Percentiles rank a stretch among this genome's conserved stretches.
These are phyloP conservation scores for Eustalomyia histrio DNA, from an alignment of 2,888 invertebrate species.

Conservation along the genomic window DNA sequence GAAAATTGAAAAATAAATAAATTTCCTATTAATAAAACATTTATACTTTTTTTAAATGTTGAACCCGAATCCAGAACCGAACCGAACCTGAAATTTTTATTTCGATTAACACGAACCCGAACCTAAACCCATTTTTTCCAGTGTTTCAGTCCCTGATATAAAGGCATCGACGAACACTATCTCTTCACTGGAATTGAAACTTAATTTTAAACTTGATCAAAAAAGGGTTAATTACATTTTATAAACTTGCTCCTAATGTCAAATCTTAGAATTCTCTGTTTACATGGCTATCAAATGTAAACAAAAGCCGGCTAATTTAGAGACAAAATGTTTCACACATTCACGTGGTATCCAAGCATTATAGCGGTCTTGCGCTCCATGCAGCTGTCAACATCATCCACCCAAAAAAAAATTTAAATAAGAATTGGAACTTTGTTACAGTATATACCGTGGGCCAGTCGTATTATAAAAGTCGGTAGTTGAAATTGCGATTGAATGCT, in stretches of 20 bases:
- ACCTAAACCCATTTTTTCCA: too few relatives aligned
- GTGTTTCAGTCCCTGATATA: too few relatives aligned
- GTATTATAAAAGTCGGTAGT: conserved; percentile 22
- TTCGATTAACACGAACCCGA: too few relatives aligned
- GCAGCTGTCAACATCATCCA: conserved; percentile 35
- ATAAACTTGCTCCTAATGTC: background rate
- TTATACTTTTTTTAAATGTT: too few relatives aligned
- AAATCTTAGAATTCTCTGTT: conserved; percentile 42
- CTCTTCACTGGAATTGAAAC: too few relatives aligned
- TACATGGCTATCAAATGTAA: conserved; percentile 32
- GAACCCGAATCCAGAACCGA: too few relatives aligned
- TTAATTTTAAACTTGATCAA: background rate
- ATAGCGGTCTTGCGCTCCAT: conserved; percentile 27
- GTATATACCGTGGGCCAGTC: conserved; percentile 41
- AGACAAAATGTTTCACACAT: conserved; percentile 1
- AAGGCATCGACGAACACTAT: too few relatives aligned
- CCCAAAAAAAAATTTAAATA: conserved; percentile 42
- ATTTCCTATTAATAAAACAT: too few relatives aligned
- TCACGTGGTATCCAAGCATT: conserved; percentile 53
- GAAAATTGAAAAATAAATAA: too few relatives aligned
- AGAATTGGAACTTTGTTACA: conserved; percentile 41
- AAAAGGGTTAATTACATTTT: background rate
- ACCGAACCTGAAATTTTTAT: too few relatives aligned
- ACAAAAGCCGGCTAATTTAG: conserved; percentile 49
- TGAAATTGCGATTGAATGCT: conserved; percentile 23